These are phyloP conservation scores for Norana najaformis DNA, from an alignment of 2,888 invertebrate genomes.

Conservation along the genomic window DNA sequence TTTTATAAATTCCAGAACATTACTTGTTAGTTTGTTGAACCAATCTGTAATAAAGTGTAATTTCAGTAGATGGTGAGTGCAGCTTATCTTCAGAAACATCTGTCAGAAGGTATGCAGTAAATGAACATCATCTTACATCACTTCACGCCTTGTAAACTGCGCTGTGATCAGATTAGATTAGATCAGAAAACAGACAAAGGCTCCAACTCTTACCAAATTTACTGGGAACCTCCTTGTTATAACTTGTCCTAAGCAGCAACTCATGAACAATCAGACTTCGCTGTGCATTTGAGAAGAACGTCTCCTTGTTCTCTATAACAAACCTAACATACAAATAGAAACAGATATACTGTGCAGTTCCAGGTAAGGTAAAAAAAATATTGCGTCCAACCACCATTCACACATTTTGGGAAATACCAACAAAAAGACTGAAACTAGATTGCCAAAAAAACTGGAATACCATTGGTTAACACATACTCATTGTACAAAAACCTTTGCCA, in stretches of 20 bases:
- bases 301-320: constrained; percentile 66
- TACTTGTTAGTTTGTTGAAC: no score
- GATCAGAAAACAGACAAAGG: neutral
- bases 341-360: neutral
- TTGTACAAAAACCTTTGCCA: no score
- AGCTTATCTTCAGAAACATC: neutral
- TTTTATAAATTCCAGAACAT: no score
- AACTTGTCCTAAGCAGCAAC: constrained; percentile 36
- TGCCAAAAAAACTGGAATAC: neutral
- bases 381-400: neutral
- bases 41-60: neutral
- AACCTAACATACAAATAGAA: constrained; percentile 35
- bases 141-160: neutral
- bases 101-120: neutral
- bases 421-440: neutral
- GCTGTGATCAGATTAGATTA: neutral
- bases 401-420: neutral
- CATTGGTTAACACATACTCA: neutral
- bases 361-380: neutral
- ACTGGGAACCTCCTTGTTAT: constrained; percentile 67
- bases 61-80: neutral
- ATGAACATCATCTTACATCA: neutral
- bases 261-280: constrained; percentile 77
- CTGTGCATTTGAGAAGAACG: constrained; percentile 85
- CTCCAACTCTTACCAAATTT: constrained; percentile 42